Evolutionary conservation across 2,797 vertebrate genomes (phyloP).

Genomic region (Spheniscus humboldti): DNA sequence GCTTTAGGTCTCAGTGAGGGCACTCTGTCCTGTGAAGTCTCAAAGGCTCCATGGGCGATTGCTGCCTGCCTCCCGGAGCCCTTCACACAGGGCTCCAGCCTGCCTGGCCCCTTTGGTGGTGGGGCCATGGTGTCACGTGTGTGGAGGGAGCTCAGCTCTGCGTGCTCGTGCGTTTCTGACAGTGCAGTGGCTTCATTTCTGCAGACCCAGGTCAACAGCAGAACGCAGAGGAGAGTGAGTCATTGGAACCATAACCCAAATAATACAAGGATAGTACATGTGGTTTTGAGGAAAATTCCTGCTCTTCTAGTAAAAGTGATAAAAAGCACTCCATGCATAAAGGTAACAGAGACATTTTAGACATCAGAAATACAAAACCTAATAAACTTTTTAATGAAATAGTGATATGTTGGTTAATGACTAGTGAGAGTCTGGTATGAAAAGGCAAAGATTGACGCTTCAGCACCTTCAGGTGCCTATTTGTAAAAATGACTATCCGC

Average conservation of each 20-base stretch:
- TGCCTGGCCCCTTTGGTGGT: not conserved
- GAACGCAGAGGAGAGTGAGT: not conserved
- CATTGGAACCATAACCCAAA: not conserved
- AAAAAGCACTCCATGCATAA: no score
- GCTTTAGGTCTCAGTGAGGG: not conserved
- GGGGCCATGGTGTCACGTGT: not conserved
- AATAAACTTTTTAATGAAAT: not conserved
- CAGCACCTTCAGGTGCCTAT: not conserved
- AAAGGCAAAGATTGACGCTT: not conserved
- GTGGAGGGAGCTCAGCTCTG: not conserved
- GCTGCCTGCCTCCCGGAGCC: not conserved
- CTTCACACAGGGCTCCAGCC: not conserved
- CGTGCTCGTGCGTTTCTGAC: accelerated
- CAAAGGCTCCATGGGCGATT: not conserved
- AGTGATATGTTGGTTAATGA: not conserved
- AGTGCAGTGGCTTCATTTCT: not conserved
- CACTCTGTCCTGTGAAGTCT: not conserved
- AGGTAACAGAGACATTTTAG: not conserved
- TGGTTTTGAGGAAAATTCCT: not conserved
- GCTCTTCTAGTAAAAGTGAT: not conserved
- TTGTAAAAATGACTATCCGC: not conserved
- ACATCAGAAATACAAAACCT: not conserved
- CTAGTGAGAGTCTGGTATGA: not conserved
- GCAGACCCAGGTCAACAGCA: not conserved
- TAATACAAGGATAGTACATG: not conserved